A percentile compares a stretch with the other conserved stretches of the same genome.
These are phyloP conservation scores for Operophtera brumata DNA, from an alignment of 2,888 invertebrate species.

Conservation along the genomic window DNA sequence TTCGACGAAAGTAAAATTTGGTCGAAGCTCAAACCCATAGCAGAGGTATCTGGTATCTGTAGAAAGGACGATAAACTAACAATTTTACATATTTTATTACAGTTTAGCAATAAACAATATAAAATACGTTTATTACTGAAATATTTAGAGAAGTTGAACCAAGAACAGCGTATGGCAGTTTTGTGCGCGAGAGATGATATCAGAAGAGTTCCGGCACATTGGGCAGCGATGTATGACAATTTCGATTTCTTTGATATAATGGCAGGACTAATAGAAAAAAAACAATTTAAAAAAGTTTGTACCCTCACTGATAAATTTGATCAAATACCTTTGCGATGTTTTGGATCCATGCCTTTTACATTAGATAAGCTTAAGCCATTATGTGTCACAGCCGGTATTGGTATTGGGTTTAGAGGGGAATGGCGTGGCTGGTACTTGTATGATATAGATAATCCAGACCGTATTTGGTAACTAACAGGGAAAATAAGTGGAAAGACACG, in stretches of 20 bases:
- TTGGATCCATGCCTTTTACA: not conserved
- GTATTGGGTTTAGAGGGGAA: not conserved
- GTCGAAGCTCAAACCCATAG: too few relatives aligned
- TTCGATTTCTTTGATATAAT: constrained; percentile 4
- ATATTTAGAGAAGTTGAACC: constrained; percentile 4
- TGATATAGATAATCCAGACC: constrained; percentile 3
- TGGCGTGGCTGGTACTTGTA: constrained; percentile 9
- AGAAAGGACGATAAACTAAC: too few relatives aligned
- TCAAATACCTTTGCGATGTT: constrained; percentile 4
- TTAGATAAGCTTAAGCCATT: constrained; percentile 3
- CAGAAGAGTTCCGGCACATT: constrained; percentile 3
- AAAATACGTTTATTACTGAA: not conserved
- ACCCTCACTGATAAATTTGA: not conserved
- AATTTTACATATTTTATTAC: not conserved
- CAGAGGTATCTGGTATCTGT: not conserved
- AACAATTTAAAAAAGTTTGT: constrained; percentile 4
- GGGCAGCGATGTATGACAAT: constrained; percentile 7
- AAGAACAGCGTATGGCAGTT: not conserved
- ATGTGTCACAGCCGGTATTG: constrained; percentile 1
- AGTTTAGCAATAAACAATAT: not conserved
- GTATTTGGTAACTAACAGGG: not conserved
- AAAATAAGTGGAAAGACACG: too few relatives aligned
- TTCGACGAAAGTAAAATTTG: too few relatives aligned
- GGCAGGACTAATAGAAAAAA: not conserved
- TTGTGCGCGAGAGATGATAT: constrained; percentile 4